phyloP scores from a whole-genome alignment of 2,888 invertebrate species.

The Cyaniris semiargus region DNA sequence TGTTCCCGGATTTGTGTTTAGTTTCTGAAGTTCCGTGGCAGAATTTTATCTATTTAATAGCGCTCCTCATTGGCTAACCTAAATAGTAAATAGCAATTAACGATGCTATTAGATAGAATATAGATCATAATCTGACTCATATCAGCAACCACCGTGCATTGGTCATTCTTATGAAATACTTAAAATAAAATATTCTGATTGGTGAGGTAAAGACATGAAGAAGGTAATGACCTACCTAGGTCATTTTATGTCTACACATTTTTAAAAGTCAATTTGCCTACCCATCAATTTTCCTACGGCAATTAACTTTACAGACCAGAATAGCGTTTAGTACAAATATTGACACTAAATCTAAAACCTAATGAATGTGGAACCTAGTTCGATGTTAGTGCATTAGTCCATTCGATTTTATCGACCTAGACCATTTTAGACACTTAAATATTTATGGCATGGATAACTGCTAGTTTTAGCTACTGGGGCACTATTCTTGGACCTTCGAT shows the following conservation, averaged over 20 bases:
- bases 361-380: neutral
- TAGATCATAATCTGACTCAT: too few relatives aligned
- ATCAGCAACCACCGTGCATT: too few relatives aligned
- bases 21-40: too few relatives aligned
- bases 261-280: neutral
- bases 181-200: too few relatives aligned
- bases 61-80: too few relatives aligned
- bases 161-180: too few relatives aligned
- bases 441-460: neutral
- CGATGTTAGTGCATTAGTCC: neutral
- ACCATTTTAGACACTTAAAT: neutral
- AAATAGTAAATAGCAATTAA: too few relatives aligned
- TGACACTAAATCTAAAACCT: constrained; percentile 1
- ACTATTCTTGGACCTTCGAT: neutral
- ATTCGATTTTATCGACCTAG: constrained; percentile 2
- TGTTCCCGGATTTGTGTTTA: too few relatives aligned
- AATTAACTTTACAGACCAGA: neutral
- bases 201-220: too few relatives aligned
- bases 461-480: neutral
- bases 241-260: neutral
- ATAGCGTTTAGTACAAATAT: neutral
- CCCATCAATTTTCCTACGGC: neutral
- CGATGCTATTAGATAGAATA: too few relatives aligned
- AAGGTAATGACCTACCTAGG: too few relatives aligned
- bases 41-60: too few relatives aligned